Evolutionary conservation across 2,797 vertebrate species (phyloP).

Genomic region (Psittacula echo): DNA sequence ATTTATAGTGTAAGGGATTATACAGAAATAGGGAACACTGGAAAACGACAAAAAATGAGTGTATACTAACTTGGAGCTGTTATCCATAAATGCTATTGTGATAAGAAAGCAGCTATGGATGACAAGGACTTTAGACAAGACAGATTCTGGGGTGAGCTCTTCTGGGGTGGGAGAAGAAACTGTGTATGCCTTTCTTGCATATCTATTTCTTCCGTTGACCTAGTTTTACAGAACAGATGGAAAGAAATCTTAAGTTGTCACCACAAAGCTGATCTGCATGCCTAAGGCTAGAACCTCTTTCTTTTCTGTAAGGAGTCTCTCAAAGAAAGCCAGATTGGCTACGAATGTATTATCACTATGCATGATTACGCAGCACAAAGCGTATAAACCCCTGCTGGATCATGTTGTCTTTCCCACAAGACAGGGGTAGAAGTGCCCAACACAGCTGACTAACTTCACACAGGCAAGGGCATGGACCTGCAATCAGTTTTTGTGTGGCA

Average conservation of each 20-base stretch:
- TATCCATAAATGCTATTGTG: neutral
- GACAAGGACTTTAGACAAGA: neutral
- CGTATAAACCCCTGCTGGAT: neutral
- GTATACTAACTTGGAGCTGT: neutral
- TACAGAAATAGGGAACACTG: neutral
- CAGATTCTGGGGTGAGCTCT: neutral
- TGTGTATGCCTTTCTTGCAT: fast-evolving
- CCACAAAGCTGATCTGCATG: neutral
- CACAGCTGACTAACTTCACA: neutral
- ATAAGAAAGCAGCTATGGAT: neutral
- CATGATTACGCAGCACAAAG: neutral
- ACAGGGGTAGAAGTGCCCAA: neutral
- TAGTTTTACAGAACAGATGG: neutral
- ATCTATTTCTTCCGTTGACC: neutral
- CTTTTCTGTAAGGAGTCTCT: neutral
- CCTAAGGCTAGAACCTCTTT: neutral
- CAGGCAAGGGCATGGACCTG: neutral
- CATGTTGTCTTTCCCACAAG: neutral
- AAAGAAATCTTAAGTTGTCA: neutral
- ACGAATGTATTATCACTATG: neutral
- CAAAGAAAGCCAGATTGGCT: neutral
- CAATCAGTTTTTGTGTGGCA: neutral
- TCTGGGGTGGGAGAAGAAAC: neutral
- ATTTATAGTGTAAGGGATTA: neutral
- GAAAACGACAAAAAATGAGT: neutral